A percentile compares a stretch with the other conserved stretches of the same genome.
phyloP scores from a whole-genome alignment of 1,140 invertebrate genomes.

The Sitobion miscanthi region DNA sequence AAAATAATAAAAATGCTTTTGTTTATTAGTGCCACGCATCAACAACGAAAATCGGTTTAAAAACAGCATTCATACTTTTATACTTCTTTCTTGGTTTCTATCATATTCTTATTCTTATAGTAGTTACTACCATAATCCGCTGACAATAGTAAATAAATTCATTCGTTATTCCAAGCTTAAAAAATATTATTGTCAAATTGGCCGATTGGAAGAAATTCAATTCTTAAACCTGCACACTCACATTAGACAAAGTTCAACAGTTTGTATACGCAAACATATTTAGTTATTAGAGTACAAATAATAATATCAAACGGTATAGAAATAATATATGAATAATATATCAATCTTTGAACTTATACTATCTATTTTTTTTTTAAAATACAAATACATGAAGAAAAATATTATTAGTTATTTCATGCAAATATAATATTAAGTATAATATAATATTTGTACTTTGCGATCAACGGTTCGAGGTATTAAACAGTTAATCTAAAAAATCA shows the following conservation, averaged over 20 bases:
- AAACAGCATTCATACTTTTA: not conserved
- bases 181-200: not conserved
- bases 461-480: not conserved
- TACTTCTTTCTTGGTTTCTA: not conserved
- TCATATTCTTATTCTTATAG: not conserved
- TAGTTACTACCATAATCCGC: not conserved
- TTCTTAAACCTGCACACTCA: not conserved
- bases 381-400: not conserved
- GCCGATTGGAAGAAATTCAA: not conserved
- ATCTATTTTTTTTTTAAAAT: not conserved
- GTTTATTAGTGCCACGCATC: not conserved
- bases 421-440: not conserved
- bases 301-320: not conserved
- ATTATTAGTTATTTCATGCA: not conserved
- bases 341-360: not conserved
- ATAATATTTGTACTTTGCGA: not conserved
- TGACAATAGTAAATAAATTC: not conserved
- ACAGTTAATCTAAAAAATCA: not conserved
- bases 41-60: not conserved
- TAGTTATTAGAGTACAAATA: not conserved
- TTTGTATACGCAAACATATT: not conserved
- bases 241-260: not conserved
- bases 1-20: not conserved
- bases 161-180: not conserved
- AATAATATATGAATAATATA: not conserved